phyloP scores from a whole-genome alignment of 1,140 invertebrate genomes.

The Zaprionus lachaisei region DNA sequence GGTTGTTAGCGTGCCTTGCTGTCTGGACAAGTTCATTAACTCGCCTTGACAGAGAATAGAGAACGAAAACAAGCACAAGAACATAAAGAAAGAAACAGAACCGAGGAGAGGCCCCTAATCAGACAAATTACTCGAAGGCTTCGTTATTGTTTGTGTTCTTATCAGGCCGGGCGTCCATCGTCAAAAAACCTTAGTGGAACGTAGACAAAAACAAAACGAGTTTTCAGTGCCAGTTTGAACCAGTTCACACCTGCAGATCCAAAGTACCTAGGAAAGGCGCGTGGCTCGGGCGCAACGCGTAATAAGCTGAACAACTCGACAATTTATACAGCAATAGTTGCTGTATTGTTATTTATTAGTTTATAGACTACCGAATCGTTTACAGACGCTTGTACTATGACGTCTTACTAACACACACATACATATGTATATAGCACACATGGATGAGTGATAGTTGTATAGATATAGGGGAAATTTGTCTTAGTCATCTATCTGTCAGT shows the following conservation, averaged over 20 bases:
- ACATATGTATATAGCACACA: too few species aligned
- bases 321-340: background rate
- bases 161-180: constrained; percentile 40
- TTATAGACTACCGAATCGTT: constrained; percentile 2
- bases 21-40: constrained; percentile 56
- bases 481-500: constrained; percentile 19
- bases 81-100: background rate
- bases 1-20: constrained; percentile 18
- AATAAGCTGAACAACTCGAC: constrained; percentile 1
- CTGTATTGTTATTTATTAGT: constrained; percentile 9
- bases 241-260: constrained; percentile 24
- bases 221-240: constrained; percentile 42
- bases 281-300: constrained; percentile 21
- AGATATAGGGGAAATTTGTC: background rate
- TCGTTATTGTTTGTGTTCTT: constrained; percentile 30
- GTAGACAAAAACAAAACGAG: constrained; percentile 29
- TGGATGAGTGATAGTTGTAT: background rate
- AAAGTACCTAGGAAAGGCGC: constrained; percentile 24
- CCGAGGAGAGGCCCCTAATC: constrained; percentile 28
- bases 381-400: constrained; percentile 18
- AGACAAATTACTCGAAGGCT: constrained; percentile 15
- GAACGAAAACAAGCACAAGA: constrained; percentile 18
- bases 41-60: constrained; percentile 43
- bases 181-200: constrained; percentile 1
- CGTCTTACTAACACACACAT: background rate